Base-by-base conservation (phyloP, 2,888 invertebrate genomes). In the Drosophila anomelani region DNA sequence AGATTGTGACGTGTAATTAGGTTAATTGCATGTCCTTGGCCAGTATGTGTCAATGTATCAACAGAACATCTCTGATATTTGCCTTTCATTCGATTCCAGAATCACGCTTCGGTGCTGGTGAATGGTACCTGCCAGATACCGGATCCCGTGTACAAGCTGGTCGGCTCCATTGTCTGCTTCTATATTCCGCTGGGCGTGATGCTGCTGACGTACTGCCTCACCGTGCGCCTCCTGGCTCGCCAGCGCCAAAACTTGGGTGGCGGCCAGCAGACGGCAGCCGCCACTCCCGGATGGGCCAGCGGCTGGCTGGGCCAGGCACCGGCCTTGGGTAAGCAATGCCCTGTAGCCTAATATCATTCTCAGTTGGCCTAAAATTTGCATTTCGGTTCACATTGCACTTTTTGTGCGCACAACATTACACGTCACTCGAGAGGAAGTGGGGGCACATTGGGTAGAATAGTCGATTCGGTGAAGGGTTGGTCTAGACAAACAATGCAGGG, bases 141-240 rank as follows among this genome's bases (percentile, higher is more conserved):
- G 2, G 97, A 97, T 91, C 96, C 97, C 0, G 94, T 97, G 9
- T 97, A 97, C 94, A 97, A 97, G 92, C 95, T 98, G 68, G 97
- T 98, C 84, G 99, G 98, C 41, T 98, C 98, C 62, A 96, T 98
- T 87, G 96, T 98, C 85, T 98, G 98, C 82, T 99, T 99, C 93
- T 98, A 98, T 94, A 98, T 99, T 76, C 99, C 99, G 0, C 94
- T 99, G 78, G 94, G 96, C 47, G 98, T 99, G 80, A 99, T 99
- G 98, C 94, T 98, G 90, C 94, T 98, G 71, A 98, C 98, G n/a
- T 99, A 98, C 91, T 96, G 97, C 7, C 94, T 98, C 81, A 99
- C 99, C 0, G 97, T 98, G 20, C 94, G 96, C 67, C 94, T 98
- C 34, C 93, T 99, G 88, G 97, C 97, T 43, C 93, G 96, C 72